A percentile compares a stretch with the other conserved stretches of the same genome.
These are phyloP conservation scores for Leucopsar rothschildi DNA, from an alignment of 2,113 vertebrate species.

Conservation along the genomic window DNA sequence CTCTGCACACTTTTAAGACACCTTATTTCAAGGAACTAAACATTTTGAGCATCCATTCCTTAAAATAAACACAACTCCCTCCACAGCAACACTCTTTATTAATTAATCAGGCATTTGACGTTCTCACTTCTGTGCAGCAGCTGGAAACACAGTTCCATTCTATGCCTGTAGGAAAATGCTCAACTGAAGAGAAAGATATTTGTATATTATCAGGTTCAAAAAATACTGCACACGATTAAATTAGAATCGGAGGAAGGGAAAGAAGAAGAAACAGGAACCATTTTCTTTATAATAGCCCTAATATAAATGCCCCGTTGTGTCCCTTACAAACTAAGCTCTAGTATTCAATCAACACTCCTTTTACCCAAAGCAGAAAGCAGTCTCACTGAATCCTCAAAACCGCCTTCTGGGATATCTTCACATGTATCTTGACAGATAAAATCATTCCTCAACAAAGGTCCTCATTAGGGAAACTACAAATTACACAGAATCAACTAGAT, in stretches of 20 bases:
- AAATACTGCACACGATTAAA: neutral
- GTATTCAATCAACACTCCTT: neutral
- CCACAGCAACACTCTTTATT: neutral
- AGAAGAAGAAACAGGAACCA: neutral
- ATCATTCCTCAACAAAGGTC: neutral
- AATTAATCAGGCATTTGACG: neutral
- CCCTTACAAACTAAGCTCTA: neutral
- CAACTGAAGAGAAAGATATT: neutral
- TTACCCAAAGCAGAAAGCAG: neutral
- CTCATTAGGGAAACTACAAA: neutral
- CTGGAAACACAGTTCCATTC: neutral
- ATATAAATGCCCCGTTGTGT: neutral
- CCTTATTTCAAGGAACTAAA: neutral
- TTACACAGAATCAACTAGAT: neutral
- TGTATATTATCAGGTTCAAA: neutral
- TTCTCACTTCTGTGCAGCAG: neutral
- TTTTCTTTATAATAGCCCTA: neutral
- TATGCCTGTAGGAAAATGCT: neutral
- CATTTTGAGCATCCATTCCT: neutral
- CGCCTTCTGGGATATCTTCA: neutral
- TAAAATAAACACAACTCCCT: neutral
- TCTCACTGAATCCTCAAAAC: neutral
- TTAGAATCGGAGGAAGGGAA: neutral
- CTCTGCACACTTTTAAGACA: neutral
- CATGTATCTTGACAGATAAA: neutral